These are phyloP conservation scores for Dicrurus megarhynchus DNA, from an alignment of 2,113 vertebrate genomes.

Conservation along the genomic window DNA sequence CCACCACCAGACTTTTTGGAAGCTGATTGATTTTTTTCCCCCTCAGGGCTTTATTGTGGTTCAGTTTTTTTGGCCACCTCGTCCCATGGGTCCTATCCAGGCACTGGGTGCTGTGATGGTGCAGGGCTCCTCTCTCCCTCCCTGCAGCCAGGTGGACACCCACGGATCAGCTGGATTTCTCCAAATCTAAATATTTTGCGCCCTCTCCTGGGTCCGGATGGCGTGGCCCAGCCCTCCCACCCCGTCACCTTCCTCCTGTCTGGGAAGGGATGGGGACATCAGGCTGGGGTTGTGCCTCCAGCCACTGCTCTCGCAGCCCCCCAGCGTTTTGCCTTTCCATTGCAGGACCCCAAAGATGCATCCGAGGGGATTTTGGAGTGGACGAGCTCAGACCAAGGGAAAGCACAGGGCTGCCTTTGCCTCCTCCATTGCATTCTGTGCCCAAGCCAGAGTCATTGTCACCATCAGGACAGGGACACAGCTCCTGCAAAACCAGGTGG, in stretches of 20 bases:
- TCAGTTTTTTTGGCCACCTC: accelerated
- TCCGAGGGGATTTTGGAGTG: not conserved
- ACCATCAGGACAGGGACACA: not conserved
- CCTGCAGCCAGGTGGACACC: not conserved
- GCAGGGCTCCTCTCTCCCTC: not conserved
- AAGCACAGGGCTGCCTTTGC: not conserved
- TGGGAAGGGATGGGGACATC: not conserved
- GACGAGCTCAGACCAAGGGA: not conserved
- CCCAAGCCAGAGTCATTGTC: not conserved
- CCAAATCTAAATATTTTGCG: slow-evolving; percentile 55
- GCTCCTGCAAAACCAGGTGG: not conserved
- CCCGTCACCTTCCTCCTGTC: not conserved
- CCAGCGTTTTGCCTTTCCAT: not conserved
- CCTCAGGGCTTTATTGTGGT: not conserved
- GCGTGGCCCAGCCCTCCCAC: not conserved
- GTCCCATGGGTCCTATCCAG: not conserved
- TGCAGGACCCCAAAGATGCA: not conserved
- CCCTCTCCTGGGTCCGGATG: slow-evolving; percentile 57
- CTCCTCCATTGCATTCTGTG: not conserved
- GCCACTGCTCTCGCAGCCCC: accelerated
- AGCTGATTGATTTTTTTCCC: not conserved
- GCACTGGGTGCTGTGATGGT: accelerated
- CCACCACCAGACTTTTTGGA: not conserved
- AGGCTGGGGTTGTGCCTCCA: accelerated
- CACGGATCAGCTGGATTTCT: not conserved